A percentile compares a stretch with the other conserved stretches of the same genome.
phyloP scores from a whole-genome alignment of 2,888 invertebrate genomes.

The Ctena decussata region DNA sequence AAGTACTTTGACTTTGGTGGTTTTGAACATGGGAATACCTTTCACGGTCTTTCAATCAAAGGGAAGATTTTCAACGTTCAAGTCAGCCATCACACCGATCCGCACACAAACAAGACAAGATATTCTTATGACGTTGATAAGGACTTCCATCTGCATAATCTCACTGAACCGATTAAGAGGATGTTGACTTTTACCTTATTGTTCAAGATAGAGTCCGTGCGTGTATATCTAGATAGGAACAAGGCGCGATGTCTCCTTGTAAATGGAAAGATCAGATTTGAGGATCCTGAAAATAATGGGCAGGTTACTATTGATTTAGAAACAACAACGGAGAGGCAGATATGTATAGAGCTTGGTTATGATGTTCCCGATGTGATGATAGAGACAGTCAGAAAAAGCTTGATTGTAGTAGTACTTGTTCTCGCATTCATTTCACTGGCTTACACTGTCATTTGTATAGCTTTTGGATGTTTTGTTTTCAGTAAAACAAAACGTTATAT shows the following conservation, averaged over 20 bases:
- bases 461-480: constrained; percentile 27
- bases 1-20: constrained; percentile 23
- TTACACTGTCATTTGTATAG: neutral
- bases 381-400: neutral
- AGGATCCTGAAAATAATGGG: constrained; percentile 52
- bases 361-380: constrained; percentile 4
- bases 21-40: neutral
- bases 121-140: constrained; percentile 12
- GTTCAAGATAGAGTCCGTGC: constrained; percentile 24
- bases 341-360: constrained; percentile 25
- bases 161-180: constrained; percentile 25
- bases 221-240: neutral
- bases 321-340: constrained; percentile 39
- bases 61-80: neutral
- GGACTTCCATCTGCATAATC: constrained; percentile 13
- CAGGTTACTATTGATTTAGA: constrained; percentile 46
- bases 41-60: neutral
- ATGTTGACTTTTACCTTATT: neutral
- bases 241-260: constrained; percentile 22
- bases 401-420: neutral
- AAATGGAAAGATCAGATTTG: constrained; percentile 23
- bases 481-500: neutral
- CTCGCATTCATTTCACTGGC: constrained; percentile 26
- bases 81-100: neutral
- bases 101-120: neutral